Evolutionary conservation across 2,888 invertebrate genomes (phyloP), one percentile per base, ranked within the genome.

Genomic region (Papilio elwesi): DNA sequence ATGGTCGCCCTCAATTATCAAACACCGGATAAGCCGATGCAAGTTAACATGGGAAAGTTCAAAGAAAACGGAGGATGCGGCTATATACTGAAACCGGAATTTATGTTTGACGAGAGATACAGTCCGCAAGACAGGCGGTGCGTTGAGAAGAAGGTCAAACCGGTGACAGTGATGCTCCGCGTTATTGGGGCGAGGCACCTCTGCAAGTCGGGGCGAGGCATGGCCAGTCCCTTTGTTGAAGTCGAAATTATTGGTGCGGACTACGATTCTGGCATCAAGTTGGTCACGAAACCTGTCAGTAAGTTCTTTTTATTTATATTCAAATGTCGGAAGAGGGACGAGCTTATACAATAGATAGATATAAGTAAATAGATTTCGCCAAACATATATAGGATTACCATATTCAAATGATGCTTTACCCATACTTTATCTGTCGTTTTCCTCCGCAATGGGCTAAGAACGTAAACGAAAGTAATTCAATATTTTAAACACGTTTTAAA

Each of bases 1-100:
- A 98, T 99, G 98, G 97, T 98, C 0, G 99, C 99, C 0, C 92
- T 99, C 6, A 99, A 99, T 90, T 99, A 98, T 89, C 99, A 99
- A 90, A 99, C 99, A 0, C 95, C 96, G 75, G 99, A 99, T 87
- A 97, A 97, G 83, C 95, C 98, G 12, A 99, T 99, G 99, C 99
- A 99, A 89, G 85, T 99, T 11, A 99, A 99, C 90, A 96, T 97
- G 85, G 98, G 98, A 0, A 97, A 97, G 85, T 99, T 99, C 85
- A 94, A 96, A 47, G 97, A 97, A 84, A 99, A 99, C 84, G 99
- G 98, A 0, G 95, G 95, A 49, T 98, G 98, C 87, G 99, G 99
- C 0, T 99, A 97, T 86, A 94, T 99, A 0, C 89, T 99, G 71
- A 97, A 98, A 85, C 99, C 99, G 0, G 96, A 97, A 4, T 97